phyloP scores from a whole-genome alignment of 2,797 vertebrate species.

The Scolopax bukidnonensis region DNA sequence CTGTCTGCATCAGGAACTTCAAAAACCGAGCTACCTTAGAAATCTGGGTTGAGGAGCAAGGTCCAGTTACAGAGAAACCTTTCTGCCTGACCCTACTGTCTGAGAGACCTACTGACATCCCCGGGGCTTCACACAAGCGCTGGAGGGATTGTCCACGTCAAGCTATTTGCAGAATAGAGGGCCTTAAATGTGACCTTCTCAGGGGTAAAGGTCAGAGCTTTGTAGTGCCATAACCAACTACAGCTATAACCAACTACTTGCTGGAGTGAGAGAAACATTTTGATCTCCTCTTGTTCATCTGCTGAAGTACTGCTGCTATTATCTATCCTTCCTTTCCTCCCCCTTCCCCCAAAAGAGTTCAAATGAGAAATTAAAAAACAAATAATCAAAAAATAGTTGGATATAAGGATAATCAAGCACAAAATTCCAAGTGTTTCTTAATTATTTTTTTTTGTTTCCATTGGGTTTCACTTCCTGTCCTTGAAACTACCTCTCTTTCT shows the following conservation, averaged over 20 bases:
- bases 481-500: background rate
- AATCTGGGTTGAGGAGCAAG: background rate
- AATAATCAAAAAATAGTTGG: background rate
- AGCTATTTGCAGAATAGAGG: background rate
- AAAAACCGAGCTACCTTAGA: background rate
- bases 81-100: background rate
- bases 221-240: background rate
- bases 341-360: background rate
- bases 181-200: background rate
- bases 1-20: background rate
- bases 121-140: background rate
- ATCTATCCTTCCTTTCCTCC: background rate
- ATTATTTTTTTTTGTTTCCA: background rate
- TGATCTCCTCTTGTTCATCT: background rate
- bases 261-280: background rate
- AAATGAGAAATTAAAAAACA: background rate
- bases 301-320: background rate
- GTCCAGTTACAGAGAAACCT: background rate
- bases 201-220: conserved; percentile 25
- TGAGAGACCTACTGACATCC: background rate
- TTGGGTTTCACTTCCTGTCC: background rate
- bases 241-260: background rate
- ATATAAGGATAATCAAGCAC: background rate
- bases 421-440: background rate
- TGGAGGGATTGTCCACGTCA: background rate